Percentiles rank a stretch among this genome's conserved stretches.
Evolutionary conservation across 2,113 vertebrate genomes (phyloP).

Genomic region (Terrapene triunguis): DNA sequence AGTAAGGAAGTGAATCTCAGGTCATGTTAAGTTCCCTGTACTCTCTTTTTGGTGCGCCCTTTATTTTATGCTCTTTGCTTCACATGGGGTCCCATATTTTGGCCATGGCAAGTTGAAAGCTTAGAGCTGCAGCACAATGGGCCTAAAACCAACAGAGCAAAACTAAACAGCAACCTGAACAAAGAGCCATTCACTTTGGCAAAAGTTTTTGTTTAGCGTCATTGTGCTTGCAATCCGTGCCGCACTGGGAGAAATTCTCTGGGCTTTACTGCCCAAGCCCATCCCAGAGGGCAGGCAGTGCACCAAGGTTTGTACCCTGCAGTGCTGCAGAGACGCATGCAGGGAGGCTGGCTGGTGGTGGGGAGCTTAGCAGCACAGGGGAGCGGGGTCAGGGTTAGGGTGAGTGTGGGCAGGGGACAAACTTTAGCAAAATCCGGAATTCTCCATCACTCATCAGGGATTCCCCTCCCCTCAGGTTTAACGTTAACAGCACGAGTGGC

Average conservation of each 20-base stretch:
- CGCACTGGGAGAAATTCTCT: fast-evolving
- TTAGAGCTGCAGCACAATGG: background rate
- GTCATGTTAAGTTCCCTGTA: background rate
- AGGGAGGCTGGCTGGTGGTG: background rate
- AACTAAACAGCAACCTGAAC: slow-evolving; percentile 2
- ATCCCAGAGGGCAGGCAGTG: background rate
- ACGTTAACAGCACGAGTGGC: background rate
- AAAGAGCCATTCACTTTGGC: background rate
- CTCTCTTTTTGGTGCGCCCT: background rate
- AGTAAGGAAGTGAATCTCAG: background rate
- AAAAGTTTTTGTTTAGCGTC: slow-evolving; percentile 17
- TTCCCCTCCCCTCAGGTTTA: background rate
- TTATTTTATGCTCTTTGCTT: background rate
- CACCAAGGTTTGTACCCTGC: background rate
- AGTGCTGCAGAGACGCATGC: fast-evolving
- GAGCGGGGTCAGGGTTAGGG: background rate
- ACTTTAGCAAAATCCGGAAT: background rate
- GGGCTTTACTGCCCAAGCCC: background rate
- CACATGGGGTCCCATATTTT: background rate
- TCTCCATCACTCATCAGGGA: background rate
- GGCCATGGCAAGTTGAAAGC: background rate
- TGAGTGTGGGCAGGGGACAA: background rate
- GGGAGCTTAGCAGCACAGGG: background rate
- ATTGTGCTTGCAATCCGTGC: background rate
- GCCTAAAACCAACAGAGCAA: slow-evolving; percentile 32